Conservation (phyloP, 2,797 vertebrate genomes). For the Crypturellus tataupa region DNA sequence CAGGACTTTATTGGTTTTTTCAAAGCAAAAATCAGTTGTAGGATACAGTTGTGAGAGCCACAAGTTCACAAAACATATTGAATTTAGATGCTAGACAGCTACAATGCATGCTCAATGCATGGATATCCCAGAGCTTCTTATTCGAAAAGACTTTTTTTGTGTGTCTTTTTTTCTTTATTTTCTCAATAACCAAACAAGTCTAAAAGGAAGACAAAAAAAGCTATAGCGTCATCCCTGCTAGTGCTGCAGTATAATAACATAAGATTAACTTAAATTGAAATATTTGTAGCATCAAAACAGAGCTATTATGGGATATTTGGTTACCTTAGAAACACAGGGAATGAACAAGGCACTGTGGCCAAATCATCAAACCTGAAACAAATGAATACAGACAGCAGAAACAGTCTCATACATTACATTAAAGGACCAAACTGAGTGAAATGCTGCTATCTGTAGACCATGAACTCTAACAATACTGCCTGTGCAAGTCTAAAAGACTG, state of each 20-base stretch:
- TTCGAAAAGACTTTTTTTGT: neutral
- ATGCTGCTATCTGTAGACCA: neutral
- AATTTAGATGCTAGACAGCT: constrained; percentile 24
- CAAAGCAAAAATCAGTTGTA: constrained; percentile 26
- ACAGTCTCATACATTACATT: neutral
- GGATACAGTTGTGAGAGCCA: neutral
- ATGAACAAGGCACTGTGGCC: constrained; percentile 1
- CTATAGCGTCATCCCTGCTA: neutral
- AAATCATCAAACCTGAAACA: constrained; percentile 52
- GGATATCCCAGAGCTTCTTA: constrained; percentile 4
- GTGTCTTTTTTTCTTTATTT: neutral
- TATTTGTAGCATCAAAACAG: constrained; percentile 24
- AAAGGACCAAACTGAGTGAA: neutral
- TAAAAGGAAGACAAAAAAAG: neutral
- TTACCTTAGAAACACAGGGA: constrained; percentile 57
- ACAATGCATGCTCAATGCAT: constrained; percentile 6
- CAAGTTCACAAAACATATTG: constrained; percentile 4
- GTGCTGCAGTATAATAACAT: neutral
- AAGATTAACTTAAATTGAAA: constrained; percentile 58
- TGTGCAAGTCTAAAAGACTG: neutral
- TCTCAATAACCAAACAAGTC: constrained; percentile 16
- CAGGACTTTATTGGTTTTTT: constrained; percentile 39
- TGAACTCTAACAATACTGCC: neutral
- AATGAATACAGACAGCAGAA: neutral
- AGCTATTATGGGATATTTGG: constrained; percentile 48